Evolutionary conservation across 2,797 vertebrate genomes (phyloP).

Genomic region (Myripristis jacobus): DNA sequence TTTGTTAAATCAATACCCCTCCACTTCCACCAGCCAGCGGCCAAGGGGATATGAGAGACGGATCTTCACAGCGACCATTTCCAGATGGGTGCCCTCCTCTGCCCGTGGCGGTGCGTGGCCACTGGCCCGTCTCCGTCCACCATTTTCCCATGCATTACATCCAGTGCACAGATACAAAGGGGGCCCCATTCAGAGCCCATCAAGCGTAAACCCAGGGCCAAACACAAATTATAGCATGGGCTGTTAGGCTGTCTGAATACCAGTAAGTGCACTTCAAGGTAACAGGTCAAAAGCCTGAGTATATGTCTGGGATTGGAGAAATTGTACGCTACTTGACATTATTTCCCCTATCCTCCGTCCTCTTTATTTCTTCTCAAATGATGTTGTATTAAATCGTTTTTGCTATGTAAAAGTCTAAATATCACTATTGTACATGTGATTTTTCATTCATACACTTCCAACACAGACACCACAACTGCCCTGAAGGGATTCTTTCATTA

Average conservation of each 20-base stretch:
- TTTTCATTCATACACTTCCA: not conserved
- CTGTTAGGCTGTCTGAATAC: slow-evolving; percentile 72
- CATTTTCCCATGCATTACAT: slow-evolving; percentile 67
- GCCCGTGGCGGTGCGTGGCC: slow-evolving; percentile 47
- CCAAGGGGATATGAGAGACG: slow-evolving; percentile 42
- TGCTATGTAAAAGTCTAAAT: not conserved
- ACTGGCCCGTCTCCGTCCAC: slow-evolving; percentile 39
- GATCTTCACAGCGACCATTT: slow-evolving; percentile 55
- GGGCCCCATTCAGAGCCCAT: slow-evolving; percentile 58
- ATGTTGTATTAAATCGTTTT: not conserved
- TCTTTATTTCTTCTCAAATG: not conserved
- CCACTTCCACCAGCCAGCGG: not conserved
- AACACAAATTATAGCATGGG: slow-evolving; percentile 67
- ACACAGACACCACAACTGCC: not conserved
- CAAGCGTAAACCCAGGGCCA: slow-evolving; percentile 62
- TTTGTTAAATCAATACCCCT: slow-evolving; percentile 64
- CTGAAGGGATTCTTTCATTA: not conserved
- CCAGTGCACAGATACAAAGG: slow-evolving; percentile 70
- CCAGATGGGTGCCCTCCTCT: slow-evolving; percentile 59
- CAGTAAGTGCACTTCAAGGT: slow-evolving; percentile 46
- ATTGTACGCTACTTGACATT: not conserved
- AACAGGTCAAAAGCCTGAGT: slow-evolving; percentile 63
- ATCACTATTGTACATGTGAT: not conserved
- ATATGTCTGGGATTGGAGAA: slow-evolving; percentile 14
- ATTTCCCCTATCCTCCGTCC: not conserved